Conservation (phyloP, 2,113 vertebrate genomes). For the Phylloscopus whistleri region DNA sequence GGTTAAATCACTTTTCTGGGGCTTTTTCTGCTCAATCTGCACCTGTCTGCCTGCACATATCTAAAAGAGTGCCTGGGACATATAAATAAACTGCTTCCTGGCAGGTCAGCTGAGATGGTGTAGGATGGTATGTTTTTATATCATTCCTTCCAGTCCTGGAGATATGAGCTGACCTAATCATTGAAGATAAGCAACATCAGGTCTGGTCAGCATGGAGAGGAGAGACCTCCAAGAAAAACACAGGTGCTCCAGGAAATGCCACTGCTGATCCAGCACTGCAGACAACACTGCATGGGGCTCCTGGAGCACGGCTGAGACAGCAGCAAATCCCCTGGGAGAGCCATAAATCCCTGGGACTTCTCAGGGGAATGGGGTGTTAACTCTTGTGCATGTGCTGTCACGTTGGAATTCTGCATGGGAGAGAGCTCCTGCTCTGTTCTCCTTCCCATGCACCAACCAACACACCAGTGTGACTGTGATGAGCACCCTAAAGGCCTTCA, state of each 20-base stretch:
- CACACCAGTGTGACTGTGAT: accelerated
- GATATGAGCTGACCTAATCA: slow-evolving; percentile 32
- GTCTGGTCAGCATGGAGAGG: not conserved
- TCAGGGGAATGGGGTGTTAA: not conserved
- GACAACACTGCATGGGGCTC: not conserved
- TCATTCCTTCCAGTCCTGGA: slow-evolving; percentile 28
- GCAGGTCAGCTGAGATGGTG: not conserved
- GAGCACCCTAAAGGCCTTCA: not conserved
- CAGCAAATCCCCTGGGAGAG: not conserved
- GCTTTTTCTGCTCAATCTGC: not conserved
- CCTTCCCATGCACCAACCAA: not conserved
- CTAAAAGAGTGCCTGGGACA: not conserved
- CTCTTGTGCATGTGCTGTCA: not conserved
- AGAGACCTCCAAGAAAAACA: slow-evolving; percentile 58
- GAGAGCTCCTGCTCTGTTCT: not conserved
- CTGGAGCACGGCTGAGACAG: not conserved
- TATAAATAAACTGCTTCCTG: slow-evolving; percentile 14
- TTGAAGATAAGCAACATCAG: not conserved
- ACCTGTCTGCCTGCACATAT: not conserved
- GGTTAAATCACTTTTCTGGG: not conserved
- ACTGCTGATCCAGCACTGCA: not conserved
- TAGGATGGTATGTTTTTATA: slow-evolving; percentile 42
- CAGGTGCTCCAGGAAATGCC: slow-evolving; percentile 59
- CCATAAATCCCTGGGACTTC: not conserved
- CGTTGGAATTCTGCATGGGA: not conserved